Evolutionary conservation across 1,140 invertebrate genomes (phyloP).

Genomic region (Eurosta solidaginis): DNA sequence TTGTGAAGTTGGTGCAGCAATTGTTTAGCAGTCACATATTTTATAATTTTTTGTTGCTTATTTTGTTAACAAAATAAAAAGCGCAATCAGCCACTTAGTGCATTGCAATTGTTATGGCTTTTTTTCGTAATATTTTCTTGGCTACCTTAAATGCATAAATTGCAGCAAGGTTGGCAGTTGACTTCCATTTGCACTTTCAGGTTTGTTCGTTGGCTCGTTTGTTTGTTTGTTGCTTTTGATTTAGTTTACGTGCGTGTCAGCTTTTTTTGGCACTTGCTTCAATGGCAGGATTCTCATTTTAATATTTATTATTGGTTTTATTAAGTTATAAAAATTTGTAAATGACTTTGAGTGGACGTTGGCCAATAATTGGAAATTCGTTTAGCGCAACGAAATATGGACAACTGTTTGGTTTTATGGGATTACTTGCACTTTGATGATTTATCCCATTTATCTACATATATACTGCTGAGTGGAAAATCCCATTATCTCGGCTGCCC

Average conservation of each 20-base stretch:
- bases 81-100: conserved; percentile 17
- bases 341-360: background rate
- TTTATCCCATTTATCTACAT: too few relatives aligned
- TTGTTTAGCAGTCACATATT: background rate
- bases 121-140: background rate
- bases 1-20: background rate
- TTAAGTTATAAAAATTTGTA: conserved; percentile 27
- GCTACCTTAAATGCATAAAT: background rate
- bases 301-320: conserved; percentile 14
- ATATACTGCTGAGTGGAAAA: too few relatives aligned
- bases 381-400: background rate
- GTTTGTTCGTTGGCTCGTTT: background rate
- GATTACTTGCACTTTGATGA: background rate
- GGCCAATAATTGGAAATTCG: background rate
- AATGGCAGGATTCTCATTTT: background rate
- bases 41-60: background rate
- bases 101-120: background rate
- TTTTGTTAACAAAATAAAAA: background rate
- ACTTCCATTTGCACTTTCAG: background rate
- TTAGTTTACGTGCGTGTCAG: conserved; percentile 10
- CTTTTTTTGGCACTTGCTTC: background rate
- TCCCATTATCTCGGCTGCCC: too few relatives aligned
- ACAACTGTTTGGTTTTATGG: background rate
- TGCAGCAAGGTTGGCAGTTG: background rate
- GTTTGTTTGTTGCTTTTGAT: background rate